Evolutionary conservation across 2,888 invertebrate genomes (phyloP).

Genomic region (Eudemis profundana): DNA sequence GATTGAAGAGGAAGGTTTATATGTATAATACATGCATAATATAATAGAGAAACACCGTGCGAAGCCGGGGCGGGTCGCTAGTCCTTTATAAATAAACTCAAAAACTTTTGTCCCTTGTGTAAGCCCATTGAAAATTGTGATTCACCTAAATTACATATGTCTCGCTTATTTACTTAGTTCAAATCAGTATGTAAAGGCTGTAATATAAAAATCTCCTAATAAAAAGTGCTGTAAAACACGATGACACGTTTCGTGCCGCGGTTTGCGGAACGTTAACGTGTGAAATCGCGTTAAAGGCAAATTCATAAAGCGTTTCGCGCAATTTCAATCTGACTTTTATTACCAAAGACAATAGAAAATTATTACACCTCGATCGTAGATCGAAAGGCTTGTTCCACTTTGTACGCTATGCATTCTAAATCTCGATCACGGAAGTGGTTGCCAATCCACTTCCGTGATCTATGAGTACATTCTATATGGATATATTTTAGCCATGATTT

Average conservation of each 20-base stretch:
- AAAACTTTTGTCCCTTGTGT: no score
- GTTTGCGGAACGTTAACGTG: slow-evolving; percentile 7
- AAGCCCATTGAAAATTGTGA: no score
- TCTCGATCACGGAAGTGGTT: background rate
- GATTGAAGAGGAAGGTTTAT: no score
- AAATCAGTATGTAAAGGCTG: background rate
- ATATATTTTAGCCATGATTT: no score
- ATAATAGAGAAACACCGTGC: no score
- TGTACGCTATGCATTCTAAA: background rate
- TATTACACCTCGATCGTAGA: slow-evolving; percentile 27
- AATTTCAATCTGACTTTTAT: slow-evolving; percentile 55
- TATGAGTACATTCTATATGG: no score
- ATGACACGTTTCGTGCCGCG: background rate
- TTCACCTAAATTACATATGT: no score
- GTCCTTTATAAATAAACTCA: no score
- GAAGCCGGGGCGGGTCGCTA: no score
- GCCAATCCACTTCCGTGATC: no score
- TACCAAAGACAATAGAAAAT: slow-evolving; percentile 54
- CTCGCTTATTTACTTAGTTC: no score
- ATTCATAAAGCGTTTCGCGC: slow-evolving; percentile 52
- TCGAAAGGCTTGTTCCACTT: slow-evolving; percentile 15
- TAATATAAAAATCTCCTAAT: background rate
- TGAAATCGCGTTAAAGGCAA: slow-evolving; percentile 15
- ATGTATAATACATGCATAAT: no score
- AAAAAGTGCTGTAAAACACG: background rate